phyloP scores from a whole-genome alignment of 23 tunicate species.

The Trididemnum miniatum region DNA sequence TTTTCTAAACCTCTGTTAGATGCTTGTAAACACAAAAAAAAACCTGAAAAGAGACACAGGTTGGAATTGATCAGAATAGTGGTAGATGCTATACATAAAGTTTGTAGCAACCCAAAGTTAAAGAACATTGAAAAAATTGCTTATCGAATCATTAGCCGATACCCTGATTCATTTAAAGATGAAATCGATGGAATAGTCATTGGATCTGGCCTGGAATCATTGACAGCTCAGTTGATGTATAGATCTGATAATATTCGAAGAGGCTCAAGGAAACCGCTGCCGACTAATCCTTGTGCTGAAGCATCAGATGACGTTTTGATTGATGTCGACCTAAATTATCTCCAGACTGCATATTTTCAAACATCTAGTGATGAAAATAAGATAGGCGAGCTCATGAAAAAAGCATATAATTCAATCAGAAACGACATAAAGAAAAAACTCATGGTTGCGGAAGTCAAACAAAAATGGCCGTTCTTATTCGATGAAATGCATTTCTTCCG shows the following conservation, averaged over 20 bases:
- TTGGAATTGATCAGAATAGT: neutral
- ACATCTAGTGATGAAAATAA: too few relatives aligned
- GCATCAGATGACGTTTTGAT: too few relatives aligned
- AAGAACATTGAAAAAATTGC: neutral
- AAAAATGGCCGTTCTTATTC: slow-evolving; percentile 2
- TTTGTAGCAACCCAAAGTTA: too few relatives aligned
- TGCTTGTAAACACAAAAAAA: neutral
- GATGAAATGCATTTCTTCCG: neutral
- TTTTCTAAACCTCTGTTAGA: neutral
- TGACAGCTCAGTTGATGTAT: neutral
- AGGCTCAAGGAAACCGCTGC: too few relatives aligned
- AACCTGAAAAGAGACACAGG: neutral
- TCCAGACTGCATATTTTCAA: too few relatives aligned
- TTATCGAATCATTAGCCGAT: neutral
- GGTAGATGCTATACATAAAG: neutral
- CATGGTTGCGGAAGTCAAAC: neutral
- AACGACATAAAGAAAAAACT: too few relatives aligned
- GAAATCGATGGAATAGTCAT: too few relatives aligned
- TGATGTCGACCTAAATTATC: too few relatives aligned
- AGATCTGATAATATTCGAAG: neutral
- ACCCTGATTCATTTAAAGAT: slow-evolving; percentile 6
- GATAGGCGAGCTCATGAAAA: neutral
- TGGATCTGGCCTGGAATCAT: neutral
- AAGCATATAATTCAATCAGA: neutral
- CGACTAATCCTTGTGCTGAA: neutral